phyloP scores from a whole-genome alignment of 2,888 invertebrate genomes.

The Marasmarcha lunaedactyla region DNA sequence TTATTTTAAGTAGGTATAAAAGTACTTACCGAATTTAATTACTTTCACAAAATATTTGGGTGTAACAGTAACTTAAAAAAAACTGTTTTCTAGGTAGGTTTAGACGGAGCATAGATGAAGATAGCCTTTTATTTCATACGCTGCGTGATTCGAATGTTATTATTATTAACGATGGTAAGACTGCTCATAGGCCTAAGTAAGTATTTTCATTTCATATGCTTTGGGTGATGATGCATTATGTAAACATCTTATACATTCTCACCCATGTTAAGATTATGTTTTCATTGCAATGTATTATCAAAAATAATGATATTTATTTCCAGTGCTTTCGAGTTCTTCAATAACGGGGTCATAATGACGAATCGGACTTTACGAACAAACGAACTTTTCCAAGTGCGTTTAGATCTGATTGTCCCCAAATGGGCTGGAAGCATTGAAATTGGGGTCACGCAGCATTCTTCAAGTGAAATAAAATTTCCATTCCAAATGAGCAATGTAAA shows the following conservation, averaged over 20 bases:
- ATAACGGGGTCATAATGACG: conserved; percentile 93
- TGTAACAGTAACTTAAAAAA: neutral
- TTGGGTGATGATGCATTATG: no score
- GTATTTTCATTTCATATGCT: conserved; percentile 32
- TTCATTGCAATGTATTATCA: no score
- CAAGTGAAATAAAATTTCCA: conserved; percentile 88
- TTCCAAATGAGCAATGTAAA: conserved; percentile 95
- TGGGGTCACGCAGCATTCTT: conserved; percentile 91
- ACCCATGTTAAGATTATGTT: no score
- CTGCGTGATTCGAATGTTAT: conserved; percentile 94
- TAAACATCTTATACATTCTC: no score
- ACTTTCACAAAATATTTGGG: no score
- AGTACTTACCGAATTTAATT: no score
- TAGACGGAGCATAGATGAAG: conserved; percentile 59
- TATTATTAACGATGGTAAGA: conserved; percentile 90
- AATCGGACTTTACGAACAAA: conserved; percentile 86
- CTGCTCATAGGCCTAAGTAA: conserved; percentile 93
- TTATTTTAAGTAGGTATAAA: no score
- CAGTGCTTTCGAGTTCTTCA: conserved; percentile 92
- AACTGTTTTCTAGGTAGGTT: conserved; percentile 26
- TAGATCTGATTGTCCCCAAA: conserved; percentile 91
- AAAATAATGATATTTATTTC: conserved; percentile 18
- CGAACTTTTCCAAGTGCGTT: conserved; percentile 91
- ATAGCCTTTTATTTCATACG: conserved; percentile 88
- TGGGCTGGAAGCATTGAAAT: conserved; percentile 97